Evolutionary conservation across 2,113 vertebrate species (phyloP).

Genomic region (Hymenochirus boettgeri): DNA sequence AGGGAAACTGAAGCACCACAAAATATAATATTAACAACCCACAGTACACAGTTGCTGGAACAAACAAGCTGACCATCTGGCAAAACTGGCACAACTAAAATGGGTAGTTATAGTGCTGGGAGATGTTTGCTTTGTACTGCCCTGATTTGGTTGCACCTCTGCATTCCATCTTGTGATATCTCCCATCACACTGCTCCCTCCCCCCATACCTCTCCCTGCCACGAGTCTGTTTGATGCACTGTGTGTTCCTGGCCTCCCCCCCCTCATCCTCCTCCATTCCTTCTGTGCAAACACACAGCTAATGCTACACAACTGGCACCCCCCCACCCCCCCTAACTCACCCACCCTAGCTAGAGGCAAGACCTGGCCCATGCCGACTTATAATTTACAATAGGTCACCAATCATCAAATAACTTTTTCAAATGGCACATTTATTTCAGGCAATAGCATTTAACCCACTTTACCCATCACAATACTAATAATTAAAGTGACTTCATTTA

Average conservation of each 20-base stretch:
- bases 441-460: background rate
- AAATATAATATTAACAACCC: too few relatives aligned
- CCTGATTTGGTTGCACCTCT: background rate
- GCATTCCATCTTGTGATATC: conserved; percentile 3
- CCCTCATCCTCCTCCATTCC: conserved; percentile 32
- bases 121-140: background rate
- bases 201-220: background rate
- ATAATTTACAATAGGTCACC: background rate
- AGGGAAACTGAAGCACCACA: too few relatives aligned
- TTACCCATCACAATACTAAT: too few relatives aligned
- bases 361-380: background rate
- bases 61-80: background rate
- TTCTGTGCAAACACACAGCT: conserved; percentile 24
- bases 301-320: background rate
- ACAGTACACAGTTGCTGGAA: background rate
- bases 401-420: background rate
- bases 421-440: background rate
- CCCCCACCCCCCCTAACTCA: background rate
- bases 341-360: conserved; percentile 9
- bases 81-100: background rate
- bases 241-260: conserved; percentile 18
- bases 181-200: background rate
- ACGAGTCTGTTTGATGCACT: conserved; percentile 28
- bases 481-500: too few relatives aligned
- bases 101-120: background rate